Evolutionary conservation across 2,888 invertebrate genomes (phyloP).

Genomic region (Oligia latruncula): DNA sequence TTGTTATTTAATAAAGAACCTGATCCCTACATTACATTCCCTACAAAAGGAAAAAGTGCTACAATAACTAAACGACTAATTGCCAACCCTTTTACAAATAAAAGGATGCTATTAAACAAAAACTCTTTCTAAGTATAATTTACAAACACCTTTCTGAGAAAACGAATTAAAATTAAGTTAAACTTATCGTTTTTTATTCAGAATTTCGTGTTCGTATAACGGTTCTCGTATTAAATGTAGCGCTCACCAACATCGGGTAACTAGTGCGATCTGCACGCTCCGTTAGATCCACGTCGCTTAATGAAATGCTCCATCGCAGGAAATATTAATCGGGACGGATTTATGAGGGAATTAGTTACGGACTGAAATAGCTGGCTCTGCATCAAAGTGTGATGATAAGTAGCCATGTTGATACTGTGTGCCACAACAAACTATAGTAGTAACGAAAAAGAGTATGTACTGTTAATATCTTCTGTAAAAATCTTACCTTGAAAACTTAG

Average conservation of each 20-base stretch:
- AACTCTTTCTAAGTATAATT: slow-evolving; percentile 13
- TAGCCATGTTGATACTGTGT: neutral
- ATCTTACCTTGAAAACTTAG: neutral
- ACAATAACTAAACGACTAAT: slow-evolving; percentile 28
- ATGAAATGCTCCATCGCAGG: slow-evolving; percentile 16
- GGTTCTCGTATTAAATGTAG: neutral
- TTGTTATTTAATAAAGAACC: neutral
- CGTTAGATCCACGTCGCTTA: slow-evolving; percentile 18
- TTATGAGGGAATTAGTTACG: slow-evolving; percentile 6
- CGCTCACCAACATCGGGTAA: neutral
- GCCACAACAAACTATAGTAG: neutral
- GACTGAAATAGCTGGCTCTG: neutral
- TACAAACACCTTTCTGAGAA: slow-evolving; percentile 4
- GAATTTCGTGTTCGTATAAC: neutral
- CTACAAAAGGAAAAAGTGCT: slow-evolving; percentile 1
- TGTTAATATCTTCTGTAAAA: neutral
- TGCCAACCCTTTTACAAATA: slow-evolving; percentile 11
- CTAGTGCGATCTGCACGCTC: neutral
- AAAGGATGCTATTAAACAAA: slow-evolving; percentile 3
- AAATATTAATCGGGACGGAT: slow-evolving; percentile 30
- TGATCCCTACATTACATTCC: neutral
- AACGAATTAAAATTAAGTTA: neutral
- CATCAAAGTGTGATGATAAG: neutral
- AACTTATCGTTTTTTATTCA: neutral
- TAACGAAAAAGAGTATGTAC: neutral